Evolutionary conservation across 2,888 invertebrate species (phyloP).

Genomic region (Malthinus flaveolus): DNA sequence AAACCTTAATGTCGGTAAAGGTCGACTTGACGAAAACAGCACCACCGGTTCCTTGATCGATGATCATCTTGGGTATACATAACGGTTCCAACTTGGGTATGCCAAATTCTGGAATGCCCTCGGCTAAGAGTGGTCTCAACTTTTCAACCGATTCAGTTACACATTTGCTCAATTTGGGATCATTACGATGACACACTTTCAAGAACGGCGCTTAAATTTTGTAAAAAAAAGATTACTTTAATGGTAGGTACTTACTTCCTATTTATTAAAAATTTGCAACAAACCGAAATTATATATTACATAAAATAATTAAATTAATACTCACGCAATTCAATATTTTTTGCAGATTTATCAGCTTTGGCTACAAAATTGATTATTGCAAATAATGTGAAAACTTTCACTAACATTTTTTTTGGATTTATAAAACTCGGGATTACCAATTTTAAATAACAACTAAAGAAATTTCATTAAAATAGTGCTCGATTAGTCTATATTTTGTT

Average conservation of each 20-base stretch:
- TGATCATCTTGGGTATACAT: constrained; percentile 49
- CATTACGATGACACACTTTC: constrained; percentile 52
- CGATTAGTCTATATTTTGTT: not conserved
- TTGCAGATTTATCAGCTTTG: not conserved
- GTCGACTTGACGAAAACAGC: constrained; percentile 50
- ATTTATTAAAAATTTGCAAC: not conserved
- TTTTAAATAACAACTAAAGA: not conserved
- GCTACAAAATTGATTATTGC: not conserved
- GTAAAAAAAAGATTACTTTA: not conserved
- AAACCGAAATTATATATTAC: not conserved
- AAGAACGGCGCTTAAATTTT: constrained; percentile 49
- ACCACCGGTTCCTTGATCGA: constrained; percentile 52
- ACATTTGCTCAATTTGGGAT: constrained; percentile 55
- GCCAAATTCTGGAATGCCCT: constrained; percentile 53
- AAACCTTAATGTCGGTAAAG: constrained; percentile 57
- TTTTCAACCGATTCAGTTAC: constrained; percentile 50
- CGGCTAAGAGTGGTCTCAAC: constrained; percentile 49
- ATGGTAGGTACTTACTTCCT: not conserved
- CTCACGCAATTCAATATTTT: constrained; percentile 8
- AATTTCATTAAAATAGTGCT: not conserved
- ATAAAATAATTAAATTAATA: constrained; percentile 1
- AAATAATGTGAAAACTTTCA: constrained; percentile 1
- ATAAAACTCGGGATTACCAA: not conserved
- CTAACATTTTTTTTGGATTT: constrained; percentile 2
- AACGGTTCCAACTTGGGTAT: constrained; percentile 56